These are phyloP conservation scores for Lithobates sylvaticus DNA, from an alignment of 2,797 vertebrate genomes.

Conservation along the genomic window DNA sequence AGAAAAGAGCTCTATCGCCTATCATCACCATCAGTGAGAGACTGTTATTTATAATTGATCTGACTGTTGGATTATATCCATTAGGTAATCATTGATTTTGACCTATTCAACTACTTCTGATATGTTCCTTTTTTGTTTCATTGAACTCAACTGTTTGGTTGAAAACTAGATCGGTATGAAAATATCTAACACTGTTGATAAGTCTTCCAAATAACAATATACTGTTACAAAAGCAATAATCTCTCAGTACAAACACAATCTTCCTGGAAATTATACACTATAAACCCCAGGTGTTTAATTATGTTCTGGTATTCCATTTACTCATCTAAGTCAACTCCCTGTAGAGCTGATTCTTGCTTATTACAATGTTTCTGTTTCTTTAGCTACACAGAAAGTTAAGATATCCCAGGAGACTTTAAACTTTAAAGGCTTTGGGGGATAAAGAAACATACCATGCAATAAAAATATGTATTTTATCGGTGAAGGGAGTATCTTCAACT, in stretches of 20 bases:
- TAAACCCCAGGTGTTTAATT: constrained; percentile 41
- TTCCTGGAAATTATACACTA: constrained; percentile 25
- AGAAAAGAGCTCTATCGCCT: too few relatives aligned
- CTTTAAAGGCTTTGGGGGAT: background rate
- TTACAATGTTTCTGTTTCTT: constrained; percentile 5
- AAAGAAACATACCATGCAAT: background rate
- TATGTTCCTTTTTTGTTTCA: too few relatives aligned
- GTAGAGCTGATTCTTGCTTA: constrained; percentile 25
- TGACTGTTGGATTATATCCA: too few relatives aligned
- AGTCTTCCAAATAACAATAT: background rate
- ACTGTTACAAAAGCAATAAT: background rate
- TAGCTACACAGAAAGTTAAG: background rate
- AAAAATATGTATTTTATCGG: background rate
- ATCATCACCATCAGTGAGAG: too few relatives aligned
- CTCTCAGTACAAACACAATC: background rate
- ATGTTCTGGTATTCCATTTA: constrained; percentile 8
- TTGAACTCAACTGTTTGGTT: background rate
- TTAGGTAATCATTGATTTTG: too few relatives aligned
- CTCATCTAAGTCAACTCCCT: constrained; percentile 10
- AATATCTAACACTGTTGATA: background rate
- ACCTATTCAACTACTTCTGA: too few relatives aligned
- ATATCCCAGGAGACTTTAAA: background rate
- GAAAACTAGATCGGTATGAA: background rate
- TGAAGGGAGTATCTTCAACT: too few relatives aligned
- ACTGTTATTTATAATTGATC: too few relatives aligned